phyloP scores from a whole-genome alignment of 2,888 invertebrate genomes.

The Cyclophora punctaria region DNA sequence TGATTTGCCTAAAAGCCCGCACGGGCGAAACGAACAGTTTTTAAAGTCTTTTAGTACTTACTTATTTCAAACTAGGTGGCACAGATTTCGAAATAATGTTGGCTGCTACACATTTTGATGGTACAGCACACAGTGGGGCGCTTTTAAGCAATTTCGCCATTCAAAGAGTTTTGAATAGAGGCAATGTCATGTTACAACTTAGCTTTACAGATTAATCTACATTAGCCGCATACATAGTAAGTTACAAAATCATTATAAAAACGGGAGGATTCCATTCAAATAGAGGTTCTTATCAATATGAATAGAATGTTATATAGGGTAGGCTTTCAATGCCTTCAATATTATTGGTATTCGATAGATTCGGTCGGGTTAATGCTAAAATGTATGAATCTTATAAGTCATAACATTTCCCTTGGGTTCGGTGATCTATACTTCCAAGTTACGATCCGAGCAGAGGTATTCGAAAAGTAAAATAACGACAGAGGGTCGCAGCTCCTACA shows the following conservation, averaged over 20 bases:
- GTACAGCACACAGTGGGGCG: too few species aligned
- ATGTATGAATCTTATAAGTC: constrained; percentile 10
- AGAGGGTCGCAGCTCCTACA: constrained; percentile 8
- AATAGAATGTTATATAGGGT: too few species aligned
- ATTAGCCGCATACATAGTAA: too few species aligned
- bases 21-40: not conserved
- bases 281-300: too few species aligned
- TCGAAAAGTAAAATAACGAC: constrained; percentile 15
- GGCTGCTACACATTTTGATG: not conserved
- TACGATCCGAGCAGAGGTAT: constrained; percentile 19
- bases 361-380: constrained; percentile 8
- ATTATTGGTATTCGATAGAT: not conserved
- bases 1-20: constrained; percentile 25
- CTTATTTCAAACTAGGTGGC: constrained; percentile 9
- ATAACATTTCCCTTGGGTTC: constrained; percentile 11
- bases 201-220: too few species aligned
- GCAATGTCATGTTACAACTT: too few species aligned
- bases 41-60: not conserved
- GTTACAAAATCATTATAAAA: too few species aligned
- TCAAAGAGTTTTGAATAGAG: too few species aligned
- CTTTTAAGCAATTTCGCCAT: too few species aligned
- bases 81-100: constrained; percentile 1
- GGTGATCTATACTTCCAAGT: constrained; percentile 20
- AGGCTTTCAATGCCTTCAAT: too few species aligned
- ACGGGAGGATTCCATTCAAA: too few species aligned